Base-by-base conservation (phyloP, 2,797 vertebrate species). In the Spea hammondii region DNA sequence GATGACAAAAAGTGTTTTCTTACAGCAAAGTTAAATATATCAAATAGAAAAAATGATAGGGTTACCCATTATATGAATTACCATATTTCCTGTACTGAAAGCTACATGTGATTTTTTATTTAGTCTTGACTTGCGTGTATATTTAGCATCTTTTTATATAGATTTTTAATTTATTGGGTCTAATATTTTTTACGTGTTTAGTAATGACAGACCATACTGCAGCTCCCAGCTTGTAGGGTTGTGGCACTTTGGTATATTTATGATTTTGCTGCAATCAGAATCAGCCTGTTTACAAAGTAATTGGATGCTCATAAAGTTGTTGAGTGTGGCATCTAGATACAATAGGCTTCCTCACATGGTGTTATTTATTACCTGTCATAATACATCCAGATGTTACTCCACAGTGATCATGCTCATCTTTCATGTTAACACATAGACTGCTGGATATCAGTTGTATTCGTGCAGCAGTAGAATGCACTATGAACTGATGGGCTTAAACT, bases 281-380 rank as follows among this genome's bases (percentile, higher is more conserved):
- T 53, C 8, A 17, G 47, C 13, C 71, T 73, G 57, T 69, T 57
- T 14, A 32, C 54, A 65, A 17, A 71, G 72, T 70, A 75, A 80
- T 71, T 71, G 54, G 45, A 44, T 49, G 60, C 54, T 57, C 60
- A 14, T 68, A 71, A 65, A 66, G 51, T 65, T 80, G 73, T 68
- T 76, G 72, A 65, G 62, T 54, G 67, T 60, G 51, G 62, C 79
- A 80, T 51, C 70, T 11, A 46, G 59, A 17, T n/a, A 46, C 57
- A 79, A 17, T 69, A 54, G 72, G 66, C 59, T 66, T 11, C 65
- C 72, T 59, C 74, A 67, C 51, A 14, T 74, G 46, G 62, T 17
- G 70, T 80, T 76, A 76, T 80, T 80, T 80, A 80, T 80, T 76
- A 71, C 59, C 59, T 80, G 79, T 59, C 67, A 76, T 60, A 74